Evolutionary conservation across 2,113 vertebrate species (phyloP).

Genomic region (Festucalex cinctus): DNA sequence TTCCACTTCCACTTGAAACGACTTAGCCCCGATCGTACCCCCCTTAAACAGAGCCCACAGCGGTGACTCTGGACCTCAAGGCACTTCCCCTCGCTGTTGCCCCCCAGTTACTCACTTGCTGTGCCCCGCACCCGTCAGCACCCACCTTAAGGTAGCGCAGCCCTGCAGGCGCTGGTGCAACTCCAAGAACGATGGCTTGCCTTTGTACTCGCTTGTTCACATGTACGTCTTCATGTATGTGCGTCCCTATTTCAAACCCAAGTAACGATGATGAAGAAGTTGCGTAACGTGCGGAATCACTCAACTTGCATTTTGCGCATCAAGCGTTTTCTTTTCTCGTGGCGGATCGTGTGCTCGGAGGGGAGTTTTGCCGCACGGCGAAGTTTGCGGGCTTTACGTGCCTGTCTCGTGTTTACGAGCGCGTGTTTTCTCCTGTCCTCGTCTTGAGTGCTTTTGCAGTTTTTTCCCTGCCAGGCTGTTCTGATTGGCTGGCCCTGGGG

Average conservation of each 20-base stretch:
- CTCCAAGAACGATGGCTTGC: slow-evolving; percentile 42
- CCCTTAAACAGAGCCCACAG: slow-evolving; percentile 48
- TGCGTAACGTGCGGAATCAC: not conserved
- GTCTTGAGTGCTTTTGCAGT: slow-evolving; percentile 71
- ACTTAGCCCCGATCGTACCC: slow-evolving; percentile 41
- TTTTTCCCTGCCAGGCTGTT: slow-evolving; percentile 68
- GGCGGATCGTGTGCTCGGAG: slow-evolving; percentile 34
- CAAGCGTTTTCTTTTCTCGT: slow-evolving; percentile 36
- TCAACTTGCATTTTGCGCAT: not conserved
- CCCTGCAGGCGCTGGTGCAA: slow-evolving; percentile 59
- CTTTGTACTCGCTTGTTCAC: slow-evolving; percentile 39
- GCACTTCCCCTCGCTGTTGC: slow-evolving; percentile 61
- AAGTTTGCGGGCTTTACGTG: slow-evolving; percentile 12
- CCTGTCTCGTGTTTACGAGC: slow-evolving; percentile 26
- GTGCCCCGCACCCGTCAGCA: slow-evolving; percentile 55
- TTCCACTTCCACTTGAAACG: slow-evolving; percentile 52
- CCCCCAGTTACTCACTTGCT: slow-evolving; percentile 66
- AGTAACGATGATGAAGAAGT: not conserved
- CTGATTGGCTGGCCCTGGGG: slow-evolving; percentile 72
- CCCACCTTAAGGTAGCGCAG: slow-evolving; percentile 51
- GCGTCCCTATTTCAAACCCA: slow-evolving; percentile 19
- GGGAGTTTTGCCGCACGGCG: slow-evolving; percentile 27
- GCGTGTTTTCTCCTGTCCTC: slow-evolving; percentile 46
- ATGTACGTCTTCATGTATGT: slow-evolving; percentile 16
- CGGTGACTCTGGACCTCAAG: slow-evolving; percentile 60